Evolutionary conservation across 2,888 invertebrate species (phyloP).

Genomic region (Diloba caeruleocephala): DNA sequence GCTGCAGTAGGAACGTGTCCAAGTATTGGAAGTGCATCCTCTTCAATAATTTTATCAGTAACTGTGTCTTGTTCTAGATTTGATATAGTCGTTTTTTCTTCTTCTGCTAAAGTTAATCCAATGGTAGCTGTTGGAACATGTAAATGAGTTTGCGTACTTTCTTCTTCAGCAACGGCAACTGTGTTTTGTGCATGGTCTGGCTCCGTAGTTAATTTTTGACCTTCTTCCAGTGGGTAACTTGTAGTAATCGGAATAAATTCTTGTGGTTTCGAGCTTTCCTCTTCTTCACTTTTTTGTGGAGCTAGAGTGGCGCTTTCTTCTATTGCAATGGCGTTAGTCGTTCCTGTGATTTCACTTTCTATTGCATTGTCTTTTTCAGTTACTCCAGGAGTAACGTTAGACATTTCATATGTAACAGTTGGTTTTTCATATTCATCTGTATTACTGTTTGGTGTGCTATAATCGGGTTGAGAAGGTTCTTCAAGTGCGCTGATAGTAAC

Average conservation of each 20-base stretch:
- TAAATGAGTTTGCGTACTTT: slow-evolving; percentile 29
- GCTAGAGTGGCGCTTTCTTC: slow-evolving; percentile 54
- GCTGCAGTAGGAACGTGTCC: slow-evolving; percentile 25
- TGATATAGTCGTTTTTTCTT: slow-evolving; percentile 27
- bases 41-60: slow-evolving; percentile 21
- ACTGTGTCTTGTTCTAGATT: slow-evolving; percentile 14
- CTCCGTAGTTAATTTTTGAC: slow-evolving; percentile 42
- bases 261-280: slow-evolving; percentile 23
- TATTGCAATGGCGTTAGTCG: slow-evolving; percentile 47
- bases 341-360: slow-evolving; percentile 34
- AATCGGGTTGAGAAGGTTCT: slow-evolving; percentile 27
- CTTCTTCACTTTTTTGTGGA: slow-evolving; percentile 39
- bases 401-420: slow-evolving; percentile 10
- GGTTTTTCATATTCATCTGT: slow-evolving; percentile 26
- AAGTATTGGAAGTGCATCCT: slow-evolving; percentile 10
- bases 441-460: slow-evolving; percentile 21
- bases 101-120: slow-evolving; percentile 1
- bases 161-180: slow-evolving; percentile 46
- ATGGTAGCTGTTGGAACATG: slow-evolving; percentile 11
- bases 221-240: slow-evolving; percentile 21
- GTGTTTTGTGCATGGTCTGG: slow-evolving; percentile 54
- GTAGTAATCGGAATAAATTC: slow-evolving; percentile 9
- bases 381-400: slow-evolving; percentile 20
- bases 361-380: slow-evolving; percentile 35
- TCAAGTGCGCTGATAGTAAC: slow-evolving; percentile 8